Base-by-base conservation (phyloP, 2,797 vertebrate species). In the Echeneis naucrates region DNA sequence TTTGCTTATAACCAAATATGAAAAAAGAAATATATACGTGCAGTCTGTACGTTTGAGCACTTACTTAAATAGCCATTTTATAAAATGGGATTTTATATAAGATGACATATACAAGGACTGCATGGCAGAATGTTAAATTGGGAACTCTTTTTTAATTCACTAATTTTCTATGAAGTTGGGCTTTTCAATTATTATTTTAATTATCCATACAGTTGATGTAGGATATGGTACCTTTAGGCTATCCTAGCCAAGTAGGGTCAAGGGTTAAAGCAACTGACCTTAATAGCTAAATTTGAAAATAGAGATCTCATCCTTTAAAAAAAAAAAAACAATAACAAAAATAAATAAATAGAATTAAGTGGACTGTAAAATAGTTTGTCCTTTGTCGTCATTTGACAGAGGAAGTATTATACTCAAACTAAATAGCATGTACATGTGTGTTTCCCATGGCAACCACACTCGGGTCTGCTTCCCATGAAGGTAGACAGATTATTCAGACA, bases 401-500 rank as follows among this genome's bases (percentile, higher is more conserved):
- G 30, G n/a, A 72, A 67, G 17, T 66, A 82, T 75, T 72, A 69
- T 55, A 55, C 65, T 33, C 44, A 83, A 58, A 8, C 44, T 26
- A 72, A 85, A 77, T 70, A 65, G 67, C 64, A 40, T 74, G 50
- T 32, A 14, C 26, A 30, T 3, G 24, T n/a, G 44, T 2, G 40
- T 86, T 80, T 75, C 80, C 80, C 72, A 52, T 80, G 67, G 81
- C 77, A 86, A 86, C 83, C 17, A 17, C 63, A 12, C 33, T 71
- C 63, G 38, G 59, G 24, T 55, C 56, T 26, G 52, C 40, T 32
- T 84, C 51, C 54, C 30, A 48, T 56, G 65, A 55, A 53, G 56
- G 16, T 12, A 42, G 40, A 42, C 16, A 42, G 16, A 42, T 19
- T 44, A 33, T 50, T 44, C 61, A 61, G 45, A 58, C 27, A 69